Conservation (phyloP, 1,140 invertebrate species). For the Tetranychus urticae region DNA sequence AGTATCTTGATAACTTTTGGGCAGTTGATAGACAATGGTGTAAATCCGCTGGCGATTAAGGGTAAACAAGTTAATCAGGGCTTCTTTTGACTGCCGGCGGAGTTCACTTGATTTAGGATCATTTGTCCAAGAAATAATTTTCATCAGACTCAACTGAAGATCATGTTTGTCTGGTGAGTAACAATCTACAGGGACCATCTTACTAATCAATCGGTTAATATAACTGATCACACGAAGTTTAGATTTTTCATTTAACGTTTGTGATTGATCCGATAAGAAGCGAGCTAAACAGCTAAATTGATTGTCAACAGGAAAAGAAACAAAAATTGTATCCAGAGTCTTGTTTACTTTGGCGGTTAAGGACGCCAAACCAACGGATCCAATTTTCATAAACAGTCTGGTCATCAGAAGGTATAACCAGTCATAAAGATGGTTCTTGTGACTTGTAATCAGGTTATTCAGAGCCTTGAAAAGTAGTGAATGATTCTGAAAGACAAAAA, state of each 20-base stretch:
- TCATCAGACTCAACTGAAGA: conserved; percentile 23
- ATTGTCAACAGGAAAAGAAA: conserved; percentile 33
- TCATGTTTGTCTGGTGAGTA: conserved; percentile 17
- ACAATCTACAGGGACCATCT: conserved; percentile 24
- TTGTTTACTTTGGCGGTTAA: conserved; percentile 67
- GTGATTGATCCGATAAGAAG: conserved; percentile 64
- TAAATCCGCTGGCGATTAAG: conserved; percentile 65
- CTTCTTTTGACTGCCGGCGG: conserved; percentile 42
- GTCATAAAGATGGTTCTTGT: conserved; percentile 58
- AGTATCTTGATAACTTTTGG: conserved; percentile 31
- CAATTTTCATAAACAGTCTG: conserved; percentile 56
- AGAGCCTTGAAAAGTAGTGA: conserved; percentile 73
- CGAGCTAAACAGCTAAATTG: conserved; percentile 36
- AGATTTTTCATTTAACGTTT: conserved; percentile 45
- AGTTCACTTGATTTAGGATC: conserved; percentile 39
- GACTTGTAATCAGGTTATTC: conserved; percentile 59
- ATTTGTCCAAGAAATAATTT: conserved; percentile 29
- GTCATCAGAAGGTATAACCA: conserved; percentile 70
- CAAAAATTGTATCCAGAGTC: conserved; percentile 55
- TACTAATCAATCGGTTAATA: conserved; percentile 18
- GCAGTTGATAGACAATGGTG: conserved; percentile 49
- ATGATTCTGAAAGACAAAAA: conserved; percentile 34
- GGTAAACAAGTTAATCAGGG: conserved; percentile 64
- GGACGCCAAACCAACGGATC: conserved; percentile 63
- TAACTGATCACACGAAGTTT: conserved; percentile 23